Percentiles rank a stretch among this genome's conserved stretches.
Evolutionary conservation across 1,140 invertebrate genomes (phyloP).

Genomic region (Drosophila dunni): DNA sequence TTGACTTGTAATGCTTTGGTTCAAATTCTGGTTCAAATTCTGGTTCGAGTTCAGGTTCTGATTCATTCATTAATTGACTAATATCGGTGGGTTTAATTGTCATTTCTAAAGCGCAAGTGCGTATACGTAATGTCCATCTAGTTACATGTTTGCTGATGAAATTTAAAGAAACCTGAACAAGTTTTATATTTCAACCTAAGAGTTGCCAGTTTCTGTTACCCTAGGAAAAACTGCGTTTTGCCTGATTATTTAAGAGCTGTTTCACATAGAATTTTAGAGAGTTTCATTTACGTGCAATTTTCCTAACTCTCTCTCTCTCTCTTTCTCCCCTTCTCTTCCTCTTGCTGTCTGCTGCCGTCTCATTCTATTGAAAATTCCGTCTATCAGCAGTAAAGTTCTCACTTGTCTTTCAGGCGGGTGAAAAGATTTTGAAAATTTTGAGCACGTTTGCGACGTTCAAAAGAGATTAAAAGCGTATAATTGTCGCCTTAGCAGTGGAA

Average conservation of each 20-base stretch:
- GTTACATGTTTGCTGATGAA: too few species aligned
- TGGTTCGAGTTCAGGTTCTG: slow-evolving; percentile 27
- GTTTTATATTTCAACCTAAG: too few species aligned
- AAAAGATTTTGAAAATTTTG: slow-evolving; percentile 80
- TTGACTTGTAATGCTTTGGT: slow-evolving; percentile 63
- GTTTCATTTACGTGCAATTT: slow-evolving; percentile 15
- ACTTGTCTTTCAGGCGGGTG: slow-evolving; percentile 22
- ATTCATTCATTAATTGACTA: slow-evolving; percentile 46
- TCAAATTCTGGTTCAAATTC: slow-evolving; percentile 53
- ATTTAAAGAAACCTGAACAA: too few species aligned
- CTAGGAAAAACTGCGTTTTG: background rate
- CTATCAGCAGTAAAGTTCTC: slow-evolving; percentile 42
- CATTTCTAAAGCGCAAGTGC: background rate
- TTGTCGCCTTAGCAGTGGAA: slow-evolving; percentile 77
- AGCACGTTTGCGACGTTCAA: slow-evolving; percentile 82
- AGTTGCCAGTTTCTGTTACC: too few species aligned
- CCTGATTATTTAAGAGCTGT: slow-evolving; percentile 7
- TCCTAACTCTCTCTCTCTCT: background rate
- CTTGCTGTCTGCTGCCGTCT: background rate
- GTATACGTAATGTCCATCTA: background rate
- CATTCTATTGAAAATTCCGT: slow-evolving; percentile 4
- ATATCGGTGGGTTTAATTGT: slow-evolving; percentile 4
- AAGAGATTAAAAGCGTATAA: slow-evolving; percentile 84
- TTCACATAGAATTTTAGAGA: slow-evolving; percentile 25
- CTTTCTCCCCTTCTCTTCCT: background rate